Conservation (phyloP, 2,113 vertebrate species). For the Grantiella picta region DNA sequence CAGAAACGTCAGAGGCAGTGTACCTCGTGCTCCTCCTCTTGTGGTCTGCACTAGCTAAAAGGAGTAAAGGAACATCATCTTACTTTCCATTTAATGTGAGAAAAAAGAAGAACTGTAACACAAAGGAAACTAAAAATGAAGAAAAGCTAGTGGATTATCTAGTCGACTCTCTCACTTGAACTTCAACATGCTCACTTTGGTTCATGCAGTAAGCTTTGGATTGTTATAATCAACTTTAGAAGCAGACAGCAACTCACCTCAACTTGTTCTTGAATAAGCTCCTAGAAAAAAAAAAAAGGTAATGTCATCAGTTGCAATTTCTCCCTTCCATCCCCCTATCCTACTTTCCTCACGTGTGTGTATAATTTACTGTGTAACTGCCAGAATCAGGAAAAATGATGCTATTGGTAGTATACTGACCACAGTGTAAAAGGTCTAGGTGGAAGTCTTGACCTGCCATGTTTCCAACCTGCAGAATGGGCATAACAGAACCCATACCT, state of each 20-base stretch:
- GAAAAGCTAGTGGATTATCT: not conserved
- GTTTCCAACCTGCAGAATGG: not conserved
- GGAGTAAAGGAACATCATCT: not conserved
- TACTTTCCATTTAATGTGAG: not conserved
- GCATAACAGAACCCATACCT: not conserved
- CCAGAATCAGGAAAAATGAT: not conserved
- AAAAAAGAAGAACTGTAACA: conserved; percentile 1
- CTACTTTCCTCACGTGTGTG: not conserved
- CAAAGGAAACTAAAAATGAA: not conserved
- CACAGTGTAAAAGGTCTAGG: not conserved
- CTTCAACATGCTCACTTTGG: not conserved
- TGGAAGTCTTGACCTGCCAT: not conserved
- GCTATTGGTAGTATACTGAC: not conserved
- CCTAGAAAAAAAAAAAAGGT: conserved; percentile 75
- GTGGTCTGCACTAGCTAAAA: conserved; percentile 83
- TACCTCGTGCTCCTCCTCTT: conserved; percentile 79
- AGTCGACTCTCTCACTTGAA: not conserved
- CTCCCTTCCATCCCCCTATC: not conserved
- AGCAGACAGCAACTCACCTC: conserved; percentile 79
- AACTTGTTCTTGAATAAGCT: conserved; percentile 89
- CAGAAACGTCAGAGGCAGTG: conserved; percentile 86
- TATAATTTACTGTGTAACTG: not conserved
- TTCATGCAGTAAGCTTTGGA: not conserved
- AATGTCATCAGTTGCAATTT: not conserved
- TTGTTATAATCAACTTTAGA: not conserved